A percentile compares a stretch with the other conserved stretches of the same genome.
These are phyloP conservation scores for Gymnosoma rotundatum DNA, from an alignment of 2,888 invertebrate genomes.

Conservation along the genomic window DNA sequence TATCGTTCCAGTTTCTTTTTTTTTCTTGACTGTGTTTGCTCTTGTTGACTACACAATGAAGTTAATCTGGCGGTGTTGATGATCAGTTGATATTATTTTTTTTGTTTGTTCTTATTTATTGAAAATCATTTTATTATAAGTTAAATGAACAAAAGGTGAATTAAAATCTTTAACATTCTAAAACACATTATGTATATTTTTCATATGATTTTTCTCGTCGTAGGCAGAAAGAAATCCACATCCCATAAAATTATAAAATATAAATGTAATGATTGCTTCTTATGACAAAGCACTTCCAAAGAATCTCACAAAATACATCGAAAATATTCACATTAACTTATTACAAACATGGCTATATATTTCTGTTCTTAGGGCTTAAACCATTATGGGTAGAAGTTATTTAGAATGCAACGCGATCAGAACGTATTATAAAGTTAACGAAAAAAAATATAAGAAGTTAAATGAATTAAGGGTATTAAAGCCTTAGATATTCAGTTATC, in stretches of 20 bases:
- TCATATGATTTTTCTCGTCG: neutral
- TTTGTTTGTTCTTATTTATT: constrained; percentile 28
- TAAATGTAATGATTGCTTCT: constrained; percentile 59
- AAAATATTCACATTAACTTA: constrained; percentile 47
- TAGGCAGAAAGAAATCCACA: constrained; percentile 20
- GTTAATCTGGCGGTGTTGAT: constrained; percentile 63
- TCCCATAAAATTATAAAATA: constrained; percentile 56
- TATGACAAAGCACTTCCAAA: constrained; percentile 62
- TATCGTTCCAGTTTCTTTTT: neutral
- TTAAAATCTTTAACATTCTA: constrained; percentile 41
- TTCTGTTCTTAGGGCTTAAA: neutral
- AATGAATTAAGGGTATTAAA: no score
- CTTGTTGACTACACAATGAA: constrained; percentile 38
- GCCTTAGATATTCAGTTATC: no score
- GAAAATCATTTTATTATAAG: constrained; percentile 50
- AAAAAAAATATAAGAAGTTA: no score
- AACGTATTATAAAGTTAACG: no score
- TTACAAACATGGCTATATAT: neutral
- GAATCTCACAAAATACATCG: constrained; percentile 41
- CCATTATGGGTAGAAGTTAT: neutral
- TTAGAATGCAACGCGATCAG: no score
- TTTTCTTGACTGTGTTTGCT: neutral
- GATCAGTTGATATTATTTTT: constrained; percentile 30
- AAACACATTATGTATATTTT: neutral
- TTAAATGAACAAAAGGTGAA: constrained; percentile 46